Percentiles rank a stretch among this genome's conserved stretches.
Conservation (phyloP, 1,140 invertebrate species). For the Drosophila lacteicornis region DNA sequence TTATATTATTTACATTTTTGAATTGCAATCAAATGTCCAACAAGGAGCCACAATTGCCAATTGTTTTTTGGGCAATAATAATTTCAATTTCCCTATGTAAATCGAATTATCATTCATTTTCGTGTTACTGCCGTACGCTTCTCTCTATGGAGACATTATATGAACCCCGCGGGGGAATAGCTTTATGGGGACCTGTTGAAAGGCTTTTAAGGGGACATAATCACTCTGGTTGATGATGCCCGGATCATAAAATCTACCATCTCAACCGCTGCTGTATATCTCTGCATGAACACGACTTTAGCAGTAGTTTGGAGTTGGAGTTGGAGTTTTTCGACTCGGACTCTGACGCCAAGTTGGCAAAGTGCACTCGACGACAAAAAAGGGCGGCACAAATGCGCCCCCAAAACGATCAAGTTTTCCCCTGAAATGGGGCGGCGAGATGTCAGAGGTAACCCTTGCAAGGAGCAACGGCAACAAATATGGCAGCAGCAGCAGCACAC, state of each 20-base stretch:
- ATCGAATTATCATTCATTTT: background rate
- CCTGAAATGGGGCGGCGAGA: background rate
- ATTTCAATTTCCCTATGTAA: background rate
- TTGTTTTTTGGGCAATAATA: background rate
- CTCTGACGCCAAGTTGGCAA: constrained; percentile 26
- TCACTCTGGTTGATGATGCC: background rate
- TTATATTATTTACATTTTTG: background rate
- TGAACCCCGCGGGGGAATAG: background rate
- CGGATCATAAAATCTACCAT: constrained; percentile 5
- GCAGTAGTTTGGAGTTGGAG: constrained; percentile 7
- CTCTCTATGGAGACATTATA: background rate
- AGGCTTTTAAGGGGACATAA: background rate
- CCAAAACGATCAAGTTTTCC: constrained; percentile 22
- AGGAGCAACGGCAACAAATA: constrained; percentile 6
- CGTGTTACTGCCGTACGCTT: background rate
- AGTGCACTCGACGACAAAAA: constrained; percentile 48
- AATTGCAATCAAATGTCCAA: background rate
- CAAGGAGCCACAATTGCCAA: background rate
- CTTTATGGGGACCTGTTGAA: background rate
- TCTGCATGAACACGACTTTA: constrained; percentile 32
- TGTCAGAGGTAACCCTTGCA: background rate
- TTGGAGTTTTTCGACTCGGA: constrained; percentile 23
- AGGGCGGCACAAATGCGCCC: constrained; percentile 43
- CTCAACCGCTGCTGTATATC: constrained; percentile 18
- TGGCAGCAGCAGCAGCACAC: constrained; percentile 29